These are phyloP conservation scores for Drosophila algonquin DNA, from an alignment of 2,888 invertebrate species.

Conservation along the genomic window DNA sequence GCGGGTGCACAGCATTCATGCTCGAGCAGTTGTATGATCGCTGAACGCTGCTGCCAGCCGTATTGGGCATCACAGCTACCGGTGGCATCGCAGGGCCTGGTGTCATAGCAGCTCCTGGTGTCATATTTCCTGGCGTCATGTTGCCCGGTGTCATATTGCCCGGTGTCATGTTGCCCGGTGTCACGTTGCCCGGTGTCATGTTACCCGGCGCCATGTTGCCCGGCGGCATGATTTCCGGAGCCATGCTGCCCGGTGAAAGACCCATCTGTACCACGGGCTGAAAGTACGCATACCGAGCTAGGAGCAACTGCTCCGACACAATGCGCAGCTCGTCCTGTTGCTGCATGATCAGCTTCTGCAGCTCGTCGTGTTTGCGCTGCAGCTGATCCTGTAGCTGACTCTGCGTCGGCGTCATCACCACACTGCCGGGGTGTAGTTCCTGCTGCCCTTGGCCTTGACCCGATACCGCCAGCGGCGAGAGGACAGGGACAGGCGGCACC, in stretches of 20 bases:
- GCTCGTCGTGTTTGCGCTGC: constrained; percentile 92
- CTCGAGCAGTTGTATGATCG: constrained; percentile 63
- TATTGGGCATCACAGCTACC: constrained; percentile 42
- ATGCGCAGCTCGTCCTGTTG: constrained; percentile 93
- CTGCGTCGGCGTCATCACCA: constrained; percentile 86
- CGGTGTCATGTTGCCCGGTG: too few species aligned
- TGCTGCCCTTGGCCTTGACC: constrained; percentile 52
- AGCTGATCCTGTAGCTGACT: constrained; percentile 89
- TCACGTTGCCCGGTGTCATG: too few species aligned
- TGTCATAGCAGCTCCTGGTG: constrained; percentile 26
- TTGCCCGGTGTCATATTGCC: too few species aligned
- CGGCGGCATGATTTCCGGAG: constrained; percentile 8
- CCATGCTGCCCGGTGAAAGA: constrained; percentile 58
- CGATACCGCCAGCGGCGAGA: constrained; percentile 76
- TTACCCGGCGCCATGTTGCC: constrained; percentile 6
- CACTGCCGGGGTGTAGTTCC: constrained; percentile 78
- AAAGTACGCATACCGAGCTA: constrained; percentile 91
- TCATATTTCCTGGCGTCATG: too few species aligned
- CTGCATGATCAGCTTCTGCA: constrained; percentile 92
- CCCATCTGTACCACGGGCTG: constrained; percentile 82
- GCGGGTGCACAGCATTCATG: constrained; percentile 73
- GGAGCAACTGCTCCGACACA: constrained; percentile 93
- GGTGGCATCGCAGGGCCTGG: constrained; percentile 11
- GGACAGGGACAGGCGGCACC: constrained; percentile 84
- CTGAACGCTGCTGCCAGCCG: constrained; percentile 43